Percentiles rank a stretch among this genome's conserved stretches.
Evolutionary conservation across 2,797 vertebrate species (phyloP).

Genomic region (Carcharodon carcharias): DNA sequence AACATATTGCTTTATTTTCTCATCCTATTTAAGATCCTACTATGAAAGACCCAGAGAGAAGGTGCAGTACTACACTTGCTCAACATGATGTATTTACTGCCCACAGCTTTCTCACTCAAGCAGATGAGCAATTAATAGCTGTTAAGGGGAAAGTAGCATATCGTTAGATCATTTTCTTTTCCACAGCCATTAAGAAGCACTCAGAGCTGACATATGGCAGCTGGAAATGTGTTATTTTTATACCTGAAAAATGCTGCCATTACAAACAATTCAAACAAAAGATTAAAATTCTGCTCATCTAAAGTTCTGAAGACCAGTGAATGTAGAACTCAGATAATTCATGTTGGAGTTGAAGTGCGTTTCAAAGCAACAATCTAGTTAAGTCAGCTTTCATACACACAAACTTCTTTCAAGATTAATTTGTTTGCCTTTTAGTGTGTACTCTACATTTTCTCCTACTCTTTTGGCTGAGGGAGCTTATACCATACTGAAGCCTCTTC

Average conservation of each 20-base stretch:
- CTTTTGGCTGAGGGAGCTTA: neutral
- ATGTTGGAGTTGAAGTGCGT: neutral
- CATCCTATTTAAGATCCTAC: neutral
- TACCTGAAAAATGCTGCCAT: neutral
- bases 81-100: neutral
- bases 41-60: neutral
- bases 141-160: neutral
- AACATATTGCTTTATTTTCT: neutral
- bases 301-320: neutral
- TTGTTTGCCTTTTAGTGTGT: neutral
- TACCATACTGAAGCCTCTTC: neutral
- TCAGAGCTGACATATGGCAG: neutral
- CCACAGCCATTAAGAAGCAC: neutral
- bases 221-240: neutral
- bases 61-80: neutral
- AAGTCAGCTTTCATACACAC: neutral
- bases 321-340: neutral
- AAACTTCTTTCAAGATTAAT: neutral
- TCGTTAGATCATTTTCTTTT: neutral
- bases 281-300: neutral
- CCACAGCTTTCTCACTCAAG: neutral
- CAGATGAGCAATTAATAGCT: slow-evolving; percentile 10
- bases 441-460: neutral
- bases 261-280: slow-evolving; percentile 16
- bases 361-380: neutral